Base-by-base conservation (phyloP, 2,888 invertebrate species). In the Clivina fossor region DNA sequence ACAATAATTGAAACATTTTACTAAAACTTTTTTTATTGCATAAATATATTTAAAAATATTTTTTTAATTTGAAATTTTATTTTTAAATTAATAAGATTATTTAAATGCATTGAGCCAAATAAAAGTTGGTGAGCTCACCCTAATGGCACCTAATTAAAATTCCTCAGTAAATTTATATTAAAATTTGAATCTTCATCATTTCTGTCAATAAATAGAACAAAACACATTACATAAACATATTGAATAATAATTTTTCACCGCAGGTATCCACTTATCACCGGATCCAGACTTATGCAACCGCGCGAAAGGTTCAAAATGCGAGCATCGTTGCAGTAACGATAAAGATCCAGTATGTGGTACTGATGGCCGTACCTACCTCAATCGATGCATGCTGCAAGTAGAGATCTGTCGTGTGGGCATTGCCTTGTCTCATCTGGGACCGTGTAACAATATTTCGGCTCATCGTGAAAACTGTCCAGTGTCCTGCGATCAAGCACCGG, bases 381-480 rank as follows among this genome's bases (percentile, higher is more conserved):
- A 93, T 74, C 80, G 87, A 67, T 92, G 88, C 63, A 82, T 83
- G 82, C 76, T 87, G 58, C 83, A 85, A 66, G 86, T 86, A 1
- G 86, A 87, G 70, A 82, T 85, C 62, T 88, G 90, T 82, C 83
- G 83, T 65, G 74, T 82, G 44, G 84, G 83, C 40, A 82, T 84
- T 58, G 76, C 75, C 58, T 70, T 84, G 51, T 82, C 84, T 3
- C 84, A 84, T 67, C 70, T 82, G 58, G 83, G 83, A 1, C 75
- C 82, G 0, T 84, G 84, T 69, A 81, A 81, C 69, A 83, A 83
- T 69, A 82, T 86, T 66, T 87, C 88, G 56, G 91, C 91, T 0
- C 86, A 91, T 63, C 79, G 92, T 9, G 93, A 93, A 71, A 90
- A 91, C 68, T 96, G 95, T 65, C 93, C 94, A 0, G 87, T 90